A percentile compares a stretch with the other conserved stretches of the same genome.
phyloP scores from a whole-genome alignment of 2,113 vertebrate species.

The Phainopepla nitens region DNA sequence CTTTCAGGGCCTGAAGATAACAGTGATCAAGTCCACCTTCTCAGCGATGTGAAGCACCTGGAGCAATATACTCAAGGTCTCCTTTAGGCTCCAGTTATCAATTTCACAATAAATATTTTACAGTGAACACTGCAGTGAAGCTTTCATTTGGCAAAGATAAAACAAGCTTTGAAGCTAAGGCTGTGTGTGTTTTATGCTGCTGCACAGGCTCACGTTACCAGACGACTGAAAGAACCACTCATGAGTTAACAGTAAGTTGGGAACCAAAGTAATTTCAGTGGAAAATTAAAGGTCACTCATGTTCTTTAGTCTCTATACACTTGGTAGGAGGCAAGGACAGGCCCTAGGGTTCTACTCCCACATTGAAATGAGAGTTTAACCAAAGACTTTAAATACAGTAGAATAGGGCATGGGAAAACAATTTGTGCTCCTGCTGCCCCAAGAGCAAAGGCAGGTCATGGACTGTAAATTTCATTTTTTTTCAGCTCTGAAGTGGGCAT shows the following conservation, averaged over 20 bases:
- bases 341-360: background rate
- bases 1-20: background rate
- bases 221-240: background rate
- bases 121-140: background rate
- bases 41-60: background rate
- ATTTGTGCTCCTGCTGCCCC: background rate
- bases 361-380: background rate
- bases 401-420: background rate
- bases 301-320: background rate
- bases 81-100: conserved; percentile 10
- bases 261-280: background rate
- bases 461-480: background rate
- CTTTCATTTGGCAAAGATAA: conserved; percentile 35
- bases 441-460: background rate
- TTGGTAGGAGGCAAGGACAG: background rate
- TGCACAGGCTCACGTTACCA: background rate
- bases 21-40: background rate
- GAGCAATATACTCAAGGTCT: conserved; percentile 11
- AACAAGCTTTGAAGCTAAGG: background rate
- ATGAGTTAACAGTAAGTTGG: fast-evolving
- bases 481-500: background rate
- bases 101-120: conserved; percentile 64
- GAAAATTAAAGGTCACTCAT: background rate
- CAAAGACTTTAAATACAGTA: background rate
- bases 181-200: background rate